Evolutionary conservation across 2,888 invertebrate species (phyloP), one percentile per base, ranked within the genome.

Genomic region (Dyspetes luteomarginatus): DNA sequence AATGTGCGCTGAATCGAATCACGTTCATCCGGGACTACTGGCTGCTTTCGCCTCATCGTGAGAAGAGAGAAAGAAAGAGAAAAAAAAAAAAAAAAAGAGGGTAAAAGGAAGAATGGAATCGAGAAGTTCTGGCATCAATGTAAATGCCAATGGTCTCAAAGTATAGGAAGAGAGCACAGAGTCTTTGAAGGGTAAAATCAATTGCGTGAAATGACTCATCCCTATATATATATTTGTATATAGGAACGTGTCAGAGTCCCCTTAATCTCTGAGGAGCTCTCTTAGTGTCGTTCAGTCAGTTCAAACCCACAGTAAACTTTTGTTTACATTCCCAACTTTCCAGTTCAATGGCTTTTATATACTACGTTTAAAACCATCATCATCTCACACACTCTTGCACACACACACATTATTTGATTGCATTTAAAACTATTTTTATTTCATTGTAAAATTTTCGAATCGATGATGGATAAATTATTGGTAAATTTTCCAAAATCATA

Each of bases 1-100:
- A 91, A 90, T 91, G 89, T 72, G 72, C 87, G 85, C 86, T 87
- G 88, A 91, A 91, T 91, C 90, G 90, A 91, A 90, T 91, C 90
- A 90, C 91, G 90, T 90, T 87, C 89, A 84, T 81, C 82, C 74
- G 83, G 84, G 84, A 83, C n/a, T n/a, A 86, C 65, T 76, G 69
- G 73, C 68, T 78, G 73, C 69, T 55, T 28, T 48, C 41, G 60
- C 9, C 58, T 71, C 12, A 45, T 68, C 28, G 45, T 26, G 62
- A 58, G 56, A 58, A 58, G 68, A 41, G 56, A 65, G 60, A 58
- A 64, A 45, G 24, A 43, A 65, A 64, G 45, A 52, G 55, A 17
- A 60, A 62, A 58, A 28, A 52, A 62, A 17, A 72, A 26, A 45
- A 48, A 50, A 50, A 56, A 12, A 45, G 64, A 22, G 41, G 36